Base-by-base conservation (phyloP, 2,113 vertebrate genomes). In the Sisor rabdophorus region DNA sequence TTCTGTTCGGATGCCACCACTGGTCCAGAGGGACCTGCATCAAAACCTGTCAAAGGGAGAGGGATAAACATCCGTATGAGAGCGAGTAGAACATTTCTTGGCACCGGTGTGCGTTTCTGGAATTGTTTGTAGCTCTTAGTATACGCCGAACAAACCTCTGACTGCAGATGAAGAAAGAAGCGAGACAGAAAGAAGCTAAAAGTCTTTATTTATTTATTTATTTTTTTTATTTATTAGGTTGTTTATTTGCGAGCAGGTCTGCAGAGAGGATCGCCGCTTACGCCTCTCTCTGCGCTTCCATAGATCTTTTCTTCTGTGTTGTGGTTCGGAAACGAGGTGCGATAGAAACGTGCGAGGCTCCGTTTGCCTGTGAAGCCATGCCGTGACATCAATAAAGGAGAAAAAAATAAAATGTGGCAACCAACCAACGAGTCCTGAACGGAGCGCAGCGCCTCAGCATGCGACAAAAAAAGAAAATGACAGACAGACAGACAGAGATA, bases 321-420 rank as follows among this genome's bases (percentile, higher is more conserved):
- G 88, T 81, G 90, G 86, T 89, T 92, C 86, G 81, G 81, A 90
- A 90, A 90, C 85, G 89, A 91, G 88, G 87, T 81, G 88, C 79
- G 85, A 85, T 82, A 80, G 84, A 84, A 80, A 82, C 74, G 85
- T 32, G 69, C 63, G 32, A 47, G 72, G 32, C 74, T 48, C 17
- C 12, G 47, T n/a, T n/a, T 20, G 86, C 84, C 82, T 92, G 83
- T 90, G 85, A 89, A 91, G 88, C 85, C 86, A 83, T 86, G 83
- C 86, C 87, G 89, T 91, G 87, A 90, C 91, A 91, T 92, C 90
- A 92, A 89, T 88, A 82, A 16, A 69, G 47, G 10, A 30, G 47
- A 7, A 19, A 87, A 88, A 89, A 83, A 77, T 83, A 73, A 75
- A 67, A 55, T 32, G 81, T 83, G 85, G 82, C 84, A 76, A 55